These are phyloP conservation scores for Macaria liturata DNA, from an alignment of 2,888 invertebrate genomes.

Conservation along the genomic window DNA sequence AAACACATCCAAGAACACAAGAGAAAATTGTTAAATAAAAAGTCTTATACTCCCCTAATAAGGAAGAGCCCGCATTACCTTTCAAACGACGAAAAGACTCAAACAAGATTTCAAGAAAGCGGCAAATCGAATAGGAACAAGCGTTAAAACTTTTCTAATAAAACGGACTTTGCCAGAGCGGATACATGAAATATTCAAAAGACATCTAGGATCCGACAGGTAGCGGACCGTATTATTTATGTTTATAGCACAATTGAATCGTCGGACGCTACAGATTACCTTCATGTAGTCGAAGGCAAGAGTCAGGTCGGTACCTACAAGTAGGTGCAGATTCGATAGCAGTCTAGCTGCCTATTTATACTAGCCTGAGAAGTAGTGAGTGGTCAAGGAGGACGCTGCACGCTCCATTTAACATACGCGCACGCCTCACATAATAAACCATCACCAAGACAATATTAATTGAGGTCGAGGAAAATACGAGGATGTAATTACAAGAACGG, in stretches of 20 bases:
- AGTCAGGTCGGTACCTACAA: conserved; percentile 33
- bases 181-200: conserved; percentile 25
- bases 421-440: conserved; percentile 56
- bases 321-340: conserved; percentile 46
- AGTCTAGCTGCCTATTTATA: conserved; percentile 49
- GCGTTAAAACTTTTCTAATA: conserved; percentile 23
- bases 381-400: conserved; percentile 66
- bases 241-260: conserved; percentile 14
- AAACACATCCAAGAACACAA: too few species aligned
- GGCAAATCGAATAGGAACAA: conserved; percentile 20
- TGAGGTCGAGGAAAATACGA: conserved; percentile 29
- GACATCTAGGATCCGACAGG: conserved; percentile 19
- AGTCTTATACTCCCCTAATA: not conserved
- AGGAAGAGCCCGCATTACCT: conserved; percentile 12
- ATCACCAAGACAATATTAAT: conserved; percentile 42
- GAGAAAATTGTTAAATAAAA: too few species aligned
- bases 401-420: conserved; percentile 72
- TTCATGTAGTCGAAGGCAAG: not conserved
- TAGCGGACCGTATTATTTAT: conserved; percentile 14
- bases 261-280: conserved; percentile 17
- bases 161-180: conserved; percentile 13
- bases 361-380: conserved; percentile 60
- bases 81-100: conserved; percentile 6
- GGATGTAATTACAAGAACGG: conserved; percentile 29
- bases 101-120: conserved; percentile 14